A percentile compares a stretch with the other conserved stretches of the same genome.
Conservation (phyloP, 1,140 invertebrate species). For the Drosophila arawakana region DNA sequence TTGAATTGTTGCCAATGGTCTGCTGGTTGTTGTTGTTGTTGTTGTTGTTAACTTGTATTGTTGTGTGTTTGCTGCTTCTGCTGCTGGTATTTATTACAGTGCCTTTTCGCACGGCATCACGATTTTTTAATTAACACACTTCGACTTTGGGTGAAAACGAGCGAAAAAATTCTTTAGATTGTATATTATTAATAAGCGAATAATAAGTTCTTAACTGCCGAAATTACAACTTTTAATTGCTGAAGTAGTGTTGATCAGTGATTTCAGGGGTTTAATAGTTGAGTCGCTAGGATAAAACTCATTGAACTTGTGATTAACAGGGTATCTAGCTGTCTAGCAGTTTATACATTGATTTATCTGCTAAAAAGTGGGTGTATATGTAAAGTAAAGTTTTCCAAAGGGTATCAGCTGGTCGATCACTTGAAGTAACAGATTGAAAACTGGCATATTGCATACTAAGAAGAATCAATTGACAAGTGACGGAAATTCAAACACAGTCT, state of each 20-base stretch:
- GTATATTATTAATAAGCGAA: background rate
- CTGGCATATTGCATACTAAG: slow-evolving; percentile 18
- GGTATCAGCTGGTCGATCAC: background rate
- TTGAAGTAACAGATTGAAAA: background rate
- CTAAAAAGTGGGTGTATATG: background rate
- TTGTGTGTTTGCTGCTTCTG: slow-evolving; percentile 22
- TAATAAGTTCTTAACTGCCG: background rate
- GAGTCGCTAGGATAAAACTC: background rate
- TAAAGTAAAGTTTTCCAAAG: background rate
- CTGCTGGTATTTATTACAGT: slow-evolving; percentile 59
- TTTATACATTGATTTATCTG: background rate
- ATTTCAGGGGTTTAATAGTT: no score
- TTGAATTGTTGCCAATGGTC: slow-evolving; percentile 80
- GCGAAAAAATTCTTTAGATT: slow-evolving; percentile 21
- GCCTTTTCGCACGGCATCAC: slow-evolving; percentile 57
- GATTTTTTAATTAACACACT: slow-evolving; percentile 77
- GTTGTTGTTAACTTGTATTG: no score
- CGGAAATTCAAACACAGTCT: slow-evolving; percentile 32
- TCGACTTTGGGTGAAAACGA: slow-evolving; percentile 37
- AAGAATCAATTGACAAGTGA: slow-evolving; percentile 27
- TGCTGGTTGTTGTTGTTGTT: slow-evolving; percentile 45
- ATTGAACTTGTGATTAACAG: background rate
- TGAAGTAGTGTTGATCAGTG: background rate
- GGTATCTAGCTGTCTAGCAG: background rate
- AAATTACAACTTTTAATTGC: background rate